Base-by-base conservation (phyloP, 1,140 invertebrate genomes). In the Hylyphantes graminicola region DNA sequence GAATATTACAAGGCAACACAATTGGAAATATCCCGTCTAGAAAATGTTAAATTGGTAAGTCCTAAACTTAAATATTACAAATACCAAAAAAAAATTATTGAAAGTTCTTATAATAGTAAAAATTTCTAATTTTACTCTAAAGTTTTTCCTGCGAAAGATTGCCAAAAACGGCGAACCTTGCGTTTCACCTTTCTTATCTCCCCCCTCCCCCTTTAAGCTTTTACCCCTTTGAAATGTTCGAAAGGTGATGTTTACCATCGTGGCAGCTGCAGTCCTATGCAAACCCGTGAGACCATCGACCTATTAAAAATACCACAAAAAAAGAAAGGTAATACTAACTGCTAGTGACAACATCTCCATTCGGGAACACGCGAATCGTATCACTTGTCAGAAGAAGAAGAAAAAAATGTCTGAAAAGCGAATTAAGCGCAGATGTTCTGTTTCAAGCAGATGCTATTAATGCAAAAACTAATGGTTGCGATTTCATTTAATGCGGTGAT, bases 401-500 rank as follows among this genome's bases (percentile, higher is more conserved):
- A 1, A n/a, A 76, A 76, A 76, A 63, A 64, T 15, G 64, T 11
- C 8, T 48, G 19, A 59, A n/a, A n/a, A 80, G 48, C 48, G 57
- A 57, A 35, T 35, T 35, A 35, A 35, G 35, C 35, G 35, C 54
- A 81, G 79, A 81, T 81, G 79, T 81, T 81, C 68, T 59, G 48
- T 48, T 73, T 73, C n/a, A 19, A 73, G 65, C 79, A 81, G 67
- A 81, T 81, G 79, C 68, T 67, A 72, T 72, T 50, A 9, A 61
- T n/a, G 48, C 50, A 48, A 59, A 57, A 78, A 54, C 64, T 78
- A 80, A 80, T 73, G 50, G 67, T 61, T 73, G 54, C 59, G 73
- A 73, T 81, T 81, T 73, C 59, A 61, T 54, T 13, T 73, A 63
- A 73, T 73, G 68, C 79, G 57, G 79, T 73, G 79, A 81, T 81